Evolutionary conservation across 2,888 invertebrate species (phyloP).

Genomic region (Eumacrocentrus americanus): DNA sequence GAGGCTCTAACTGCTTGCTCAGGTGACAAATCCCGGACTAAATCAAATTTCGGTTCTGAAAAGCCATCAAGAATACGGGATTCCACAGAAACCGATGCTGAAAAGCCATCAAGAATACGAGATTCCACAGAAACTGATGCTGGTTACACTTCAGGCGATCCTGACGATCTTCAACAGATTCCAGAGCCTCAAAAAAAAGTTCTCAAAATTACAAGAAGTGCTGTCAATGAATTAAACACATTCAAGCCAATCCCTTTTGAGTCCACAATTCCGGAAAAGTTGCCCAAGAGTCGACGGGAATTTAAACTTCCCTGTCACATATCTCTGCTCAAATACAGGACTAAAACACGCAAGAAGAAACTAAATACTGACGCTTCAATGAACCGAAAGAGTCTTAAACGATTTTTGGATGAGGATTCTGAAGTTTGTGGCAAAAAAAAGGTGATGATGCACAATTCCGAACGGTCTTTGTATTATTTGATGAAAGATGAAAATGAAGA

Average conservation of each 20-base stretch:
- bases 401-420: conserved; percentile 36
- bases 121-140: conserved; percentile 31
- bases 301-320: conserved; percentile 48
- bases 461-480: conserved; percentile 37
- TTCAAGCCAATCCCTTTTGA: conserved; percentile 52
- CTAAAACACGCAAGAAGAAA: conserved; percentile 7
- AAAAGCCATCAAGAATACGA: conserved; percentile 6
- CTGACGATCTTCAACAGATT: conserved; percentile 14
- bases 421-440: conserved; percentile 36
- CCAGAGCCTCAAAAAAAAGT: background rate
- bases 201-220: background rate
- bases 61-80: conserved; percentile 13
- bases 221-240: conserved; percentile 20
- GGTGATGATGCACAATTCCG: conserved; percentile 38
- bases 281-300: conserved; percentile 35
- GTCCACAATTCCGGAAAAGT: conserved; percentile 42
- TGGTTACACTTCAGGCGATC: conserved; percentile 33
- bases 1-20: background rate
- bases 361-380: background rate
- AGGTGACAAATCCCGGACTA: background rate
- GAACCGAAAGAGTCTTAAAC: conserved; percentile 34
- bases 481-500: conserved; percentile 44
- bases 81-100: conserved; percentile 30
- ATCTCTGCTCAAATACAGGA: conserved; percentile 37
- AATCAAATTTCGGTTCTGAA: background rate